Conservation (phyloP, 2,888 invertebrate species). For the Sylvicola cinctus region DNA sequence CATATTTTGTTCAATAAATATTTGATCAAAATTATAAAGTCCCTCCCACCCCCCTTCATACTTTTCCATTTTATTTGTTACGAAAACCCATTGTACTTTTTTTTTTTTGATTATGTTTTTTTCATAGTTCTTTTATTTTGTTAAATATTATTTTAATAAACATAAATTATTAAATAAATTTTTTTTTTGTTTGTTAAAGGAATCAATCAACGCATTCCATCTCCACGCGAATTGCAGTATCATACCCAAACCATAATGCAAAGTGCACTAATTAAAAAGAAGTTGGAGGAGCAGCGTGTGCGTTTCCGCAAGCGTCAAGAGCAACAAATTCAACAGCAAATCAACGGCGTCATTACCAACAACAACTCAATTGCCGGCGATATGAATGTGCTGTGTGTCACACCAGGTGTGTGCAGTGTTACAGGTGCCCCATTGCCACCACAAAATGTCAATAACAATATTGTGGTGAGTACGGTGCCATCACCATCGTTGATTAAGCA, state of each 20-base stretch:
- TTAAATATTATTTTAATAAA: too few relatives aligned
- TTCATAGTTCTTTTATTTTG: too few relatives aligned
- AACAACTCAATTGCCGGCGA: conserved; percentile 1
- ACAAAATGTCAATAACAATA: too few relatives aligned
- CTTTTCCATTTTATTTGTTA: too few relatives aligned
- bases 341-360: conserved; percentile 7
- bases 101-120: too few relatives aligned
- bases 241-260: conserved; percentile 79
- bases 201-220: conserved; percentile 53
- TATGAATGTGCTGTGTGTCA: too few relatives aligned
- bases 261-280: conserved; percentile 69
- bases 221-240: conserved; percentile 63
- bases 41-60: not conserved
- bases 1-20: too few relatives aligned
- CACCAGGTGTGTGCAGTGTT: too few relatives aligned
- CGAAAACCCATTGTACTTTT: too few relatives aligned
- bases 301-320: conserved; percentile 66
- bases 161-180: too few relatives aligned
- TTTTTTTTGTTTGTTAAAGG: not conserved
- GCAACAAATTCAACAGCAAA: conserved; percentile 10
- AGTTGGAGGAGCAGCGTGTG: conserved; percentile 71
- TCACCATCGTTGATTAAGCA: conserved; percentile 9
- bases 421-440: too few relatives aligned
- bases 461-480: conserved; percentile 10
- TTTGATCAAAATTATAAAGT: too few relatives aligned